Base-by-base conservation (phyloP, 2,113 vertebrate genomes). In the Aptenodytes forsteri region DNA sequence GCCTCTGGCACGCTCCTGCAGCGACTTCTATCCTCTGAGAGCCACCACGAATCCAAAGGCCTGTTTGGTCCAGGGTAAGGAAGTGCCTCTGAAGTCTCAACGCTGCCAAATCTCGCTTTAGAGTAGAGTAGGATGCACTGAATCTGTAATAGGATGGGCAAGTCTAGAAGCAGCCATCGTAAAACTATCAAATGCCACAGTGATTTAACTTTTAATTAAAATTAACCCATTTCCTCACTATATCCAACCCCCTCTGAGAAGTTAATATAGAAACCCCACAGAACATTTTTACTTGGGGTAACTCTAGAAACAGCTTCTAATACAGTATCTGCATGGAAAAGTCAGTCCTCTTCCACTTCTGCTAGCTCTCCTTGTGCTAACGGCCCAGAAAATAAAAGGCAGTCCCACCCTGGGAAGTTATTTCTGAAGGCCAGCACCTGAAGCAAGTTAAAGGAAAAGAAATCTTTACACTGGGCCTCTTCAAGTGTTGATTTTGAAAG, bases 231-330 rank as follows among this genome's bases (percentile, higher is more conserved):
- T 88, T 61, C 65, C 44, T 89, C 93, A 78, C 92, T 90, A 91
- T 66, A 96, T 80, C 86, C 95, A 94, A 69, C 50, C 79, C 87
- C 75, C 78, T 97, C 93, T 72, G 93, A 98, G 92, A 89, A 79
- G 69, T 47, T 95, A 71, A 90, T 27, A 77, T 9, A 91, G 96
- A 92, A 96, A 82, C 77, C 65, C 72, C 83, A 66, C 3, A 16
- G 64, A 88, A 56, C 58, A 49, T 50, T 77, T 71, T 78, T 40
- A 58, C 72, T 75, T 3, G 10, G 78, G 92, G 61, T 71, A 77
- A 52, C 69, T 96, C 83, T 95, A 96, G 66, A 92, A 98, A 95
- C 91, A 98, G 97, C 97, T 97, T 96, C 97, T 97, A 95, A 97
- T 90, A 93, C 94, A 94, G 93, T 67, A 95, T 96, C 59, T 66